These are phyloP conservation scores for Crocidura indochinensis DNA, from an alignment of 2,797 vertebrate species.

Conservation along the genomic window DNA sequence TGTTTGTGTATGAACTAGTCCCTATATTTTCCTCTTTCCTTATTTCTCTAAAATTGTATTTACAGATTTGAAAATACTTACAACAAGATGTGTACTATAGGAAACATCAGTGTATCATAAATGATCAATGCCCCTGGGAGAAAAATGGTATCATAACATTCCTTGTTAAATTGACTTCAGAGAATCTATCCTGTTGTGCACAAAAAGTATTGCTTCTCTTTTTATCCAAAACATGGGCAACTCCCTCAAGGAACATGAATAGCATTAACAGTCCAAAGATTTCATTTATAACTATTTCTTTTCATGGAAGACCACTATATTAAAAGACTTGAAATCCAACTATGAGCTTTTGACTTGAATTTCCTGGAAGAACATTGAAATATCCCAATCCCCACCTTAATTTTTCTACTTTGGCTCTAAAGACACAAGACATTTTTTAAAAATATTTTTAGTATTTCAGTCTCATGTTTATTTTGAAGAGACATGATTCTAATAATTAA, in stretches of 20 bases:
- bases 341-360: conserved; percentile 31
- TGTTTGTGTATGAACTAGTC: background rate
- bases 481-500: conserved; percentile 17
- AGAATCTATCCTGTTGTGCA: background rate
- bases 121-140: background rate
- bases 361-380: conserved; percentile 23
- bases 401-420: conserved; percentile 8
- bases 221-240: conserved; percentile 14
- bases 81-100: background rate
- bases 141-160: background rate
- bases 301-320: background rate
- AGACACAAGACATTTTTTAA: conserved; percentile 51
- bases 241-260: background rate
- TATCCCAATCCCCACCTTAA: conserved; percentile 17
- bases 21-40: background rate
- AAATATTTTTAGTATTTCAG: conserved; percentile 35
- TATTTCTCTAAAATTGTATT: conserved; percentile 53
- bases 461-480: conserved; percentile 36
- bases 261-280: background rate
- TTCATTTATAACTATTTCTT: conserved; percentile 1
- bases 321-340: conserved; percentile 10
- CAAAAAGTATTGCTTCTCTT: background rate
- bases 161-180: conserved; percentile 51
- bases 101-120: conserved; percentile 4
- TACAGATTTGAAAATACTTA: conserved; percentile 61